phyloP scores from a whole-genome alignment of 2,113 vertebrate species.

The Spea multiplicata region DNA sequence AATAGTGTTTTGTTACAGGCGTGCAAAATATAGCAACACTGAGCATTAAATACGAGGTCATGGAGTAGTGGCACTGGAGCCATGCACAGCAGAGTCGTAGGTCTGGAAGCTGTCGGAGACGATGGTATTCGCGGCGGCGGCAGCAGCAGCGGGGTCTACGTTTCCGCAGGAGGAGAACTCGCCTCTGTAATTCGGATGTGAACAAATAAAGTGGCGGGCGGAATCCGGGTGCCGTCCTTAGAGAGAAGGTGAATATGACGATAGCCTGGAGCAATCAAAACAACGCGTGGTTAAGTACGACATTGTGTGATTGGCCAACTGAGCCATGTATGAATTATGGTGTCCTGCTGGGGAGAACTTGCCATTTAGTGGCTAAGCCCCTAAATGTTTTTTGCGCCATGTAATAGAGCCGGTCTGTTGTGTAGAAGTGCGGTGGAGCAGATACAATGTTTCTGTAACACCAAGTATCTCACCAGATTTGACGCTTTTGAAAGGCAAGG shows the following conservation, averaged over 20 bases:
- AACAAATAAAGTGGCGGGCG: slow-evolving; percentile 86
- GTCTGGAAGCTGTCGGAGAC: too few relatives aligned
- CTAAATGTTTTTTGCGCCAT: too few relatives aligned
- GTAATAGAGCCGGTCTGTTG: too few relatives aligned
- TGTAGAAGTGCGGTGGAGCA: too few relatives aligned
- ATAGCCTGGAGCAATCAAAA: slow-evolving; percentile 72
- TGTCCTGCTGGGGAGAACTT: neutral
- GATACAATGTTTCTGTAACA: too few relatives aligned
- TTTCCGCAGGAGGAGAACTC: neutral
- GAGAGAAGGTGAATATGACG: slow-evolving; percentile 92
- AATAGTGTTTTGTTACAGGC: neutral
- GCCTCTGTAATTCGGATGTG: slow-evolving; percentile 68
- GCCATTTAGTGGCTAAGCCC: too few relatives aligned
- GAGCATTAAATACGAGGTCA: neutral
- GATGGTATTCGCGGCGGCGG: neutral
- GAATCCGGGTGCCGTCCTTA: slow-evolving; percentile 84
- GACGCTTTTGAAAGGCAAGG: slow-evolving; percentile 81
- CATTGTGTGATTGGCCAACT: neutral
- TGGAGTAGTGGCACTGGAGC: neutral
- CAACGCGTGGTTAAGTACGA: neutral
- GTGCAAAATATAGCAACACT: slow-evolving; percentile 34
- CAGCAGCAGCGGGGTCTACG: neutral
- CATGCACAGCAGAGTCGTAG: neutral
- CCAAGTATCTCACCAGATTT: slow-evolving; percentile 74
- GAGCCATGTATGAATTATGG: neutral